Evolutionary conservation across 2,113 vertebrate genomes (phyloP).

Genomic region (Anthoscopus minutus): DNA sequence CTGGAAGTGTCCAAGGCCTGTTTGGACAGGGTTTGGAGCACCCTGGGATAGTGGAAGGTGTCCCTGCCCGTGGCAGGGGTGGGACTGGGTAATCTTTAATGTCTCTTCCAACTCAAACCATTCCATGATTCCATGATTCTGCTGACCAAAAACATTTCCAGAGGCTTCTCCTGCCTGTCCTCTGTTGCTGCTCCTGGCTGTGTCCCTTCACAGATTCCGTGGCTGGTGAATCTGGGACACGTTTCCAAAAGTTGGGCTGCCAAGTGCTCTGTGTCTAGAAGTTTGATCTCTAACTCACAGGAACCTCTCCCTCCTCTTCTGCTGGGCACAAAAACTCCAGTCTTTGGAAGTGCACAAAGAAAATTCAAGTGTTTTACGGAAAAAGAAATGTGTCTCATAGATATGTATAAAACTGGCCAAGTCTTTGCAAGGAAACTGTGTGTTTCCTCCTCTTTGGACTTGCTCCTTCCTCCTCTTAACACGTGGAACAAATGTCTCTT

Average conservation of each 20-base stretch:
- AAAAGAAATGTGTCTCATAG: neutral
- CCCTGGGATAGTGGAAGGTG: fast-evolving
- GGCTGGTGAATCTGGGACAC: neutral
- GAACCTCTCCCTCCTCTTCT: neutral
- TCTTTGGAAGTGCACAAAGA: neutral
- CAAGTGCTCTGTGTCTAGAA: neutral
- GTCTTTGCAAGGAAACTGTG: neutral
- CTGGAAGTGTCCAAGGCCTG: neutral
- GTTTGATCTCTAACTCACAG: neutral
- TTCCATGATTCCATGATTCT: neutral
- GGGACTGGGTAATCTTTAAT: fast-evolving
- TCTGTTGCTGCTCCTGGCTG: neutral
- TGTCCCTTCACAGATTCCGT: neutral
- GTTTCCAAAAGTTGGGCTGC: neutral
- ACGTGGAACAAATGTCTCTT: conserved; percentile 67
- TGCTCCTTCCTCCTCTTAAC: conserved; percentile 50
- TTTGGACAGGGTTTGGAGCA: fast-evolving
- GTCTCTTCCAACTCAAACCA: neutral
- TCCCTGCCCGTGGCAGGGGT: neutral
- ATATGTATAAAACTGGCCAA: conserved; percentile 9
- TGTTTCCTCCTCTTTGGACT: conserved; percentile 34
- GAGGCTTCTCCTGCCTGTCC: neutral
- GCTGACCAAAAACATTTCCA: neutral
- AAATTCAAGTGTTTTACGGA: neutral
- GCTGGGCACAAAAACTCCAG: neutral